Percentiles rank a stretch among this genome's conserved stretches.
These are phyloP conservation scores for Leptinotarsa lineolata DNA, from an alignment of 1,140 invertebrate species.

Conservation along the genomic window DNA sequence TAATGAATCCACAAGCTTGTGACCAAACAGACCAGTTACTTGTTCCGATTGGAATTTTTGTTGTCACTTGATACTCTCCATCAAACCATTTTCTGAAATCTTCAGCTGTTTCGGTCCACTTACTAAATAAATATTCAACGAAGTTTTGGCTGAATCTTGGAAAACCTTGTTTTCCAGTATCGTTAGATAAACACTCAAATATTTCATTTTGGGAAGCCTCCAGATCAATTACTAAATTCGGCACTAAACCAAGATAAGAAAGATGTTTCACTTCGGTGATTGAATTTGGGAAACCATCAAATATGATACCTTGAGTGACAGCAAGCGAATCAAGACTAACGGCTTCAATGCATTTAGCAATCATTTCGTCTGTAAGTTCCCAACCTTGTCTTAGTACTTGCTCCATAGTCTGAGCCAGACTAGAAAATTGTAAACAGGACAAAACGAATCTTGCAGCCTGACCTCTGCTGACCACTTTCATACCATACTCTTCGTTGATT, in stretches of 20 bases:
- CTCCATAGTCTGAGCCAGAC: conserved; percentile 55
- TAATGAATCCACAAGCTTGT: conserved; percentile 52
- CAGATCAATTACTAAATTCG: conserved; percentile 61
- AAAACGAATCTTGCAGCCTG: conserved; percentile 58
- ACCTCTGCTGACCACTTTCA: conserved; percentile 60
- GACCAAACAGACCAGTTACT: conserved; percentile 59
- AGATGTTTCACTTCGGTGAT: conserved; percentile 58
- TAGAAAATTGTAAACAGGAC: conserved; percentile 57
- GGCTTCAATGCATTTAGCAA: conserved; percentile 59
- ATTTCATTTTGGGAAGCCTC: conserved; percentile 50
- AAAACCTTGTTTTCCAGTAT: conserved; percentile 40
- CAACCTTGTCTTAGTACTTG: conserved; percentile 54
- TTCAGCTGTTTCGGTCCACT: conserved; percentile 53
- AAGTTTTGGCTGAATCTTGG: conserved; percentile 56
- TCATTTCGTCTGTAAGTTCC: conserved; percentile 53
- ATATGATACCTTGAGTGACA: conserved; percentile 57
- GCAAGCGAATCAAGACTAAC: conserved; percentile 56
- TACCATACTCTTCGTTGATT: conserved; percentile 58
- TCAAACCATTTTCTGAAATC: conserved; percentile 58
- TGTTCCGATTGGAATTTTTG: conserved; percentile 49
- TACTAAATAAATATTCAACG: conserved; percentile 55
- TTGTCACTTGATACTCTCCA: conserved; percentile 60
- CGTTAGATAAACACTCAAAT: conserved; percentile 53
- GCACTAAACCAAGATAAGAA: conserved; percentile 58
- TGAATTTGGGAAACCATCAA: conserved; percentile 63